A percentile compares a stretch with the other conserved stretches of the same genome.
Conservation (phyloP, 2,888 invertebrate genomes). For the Ethmia dodecea region DNA sequence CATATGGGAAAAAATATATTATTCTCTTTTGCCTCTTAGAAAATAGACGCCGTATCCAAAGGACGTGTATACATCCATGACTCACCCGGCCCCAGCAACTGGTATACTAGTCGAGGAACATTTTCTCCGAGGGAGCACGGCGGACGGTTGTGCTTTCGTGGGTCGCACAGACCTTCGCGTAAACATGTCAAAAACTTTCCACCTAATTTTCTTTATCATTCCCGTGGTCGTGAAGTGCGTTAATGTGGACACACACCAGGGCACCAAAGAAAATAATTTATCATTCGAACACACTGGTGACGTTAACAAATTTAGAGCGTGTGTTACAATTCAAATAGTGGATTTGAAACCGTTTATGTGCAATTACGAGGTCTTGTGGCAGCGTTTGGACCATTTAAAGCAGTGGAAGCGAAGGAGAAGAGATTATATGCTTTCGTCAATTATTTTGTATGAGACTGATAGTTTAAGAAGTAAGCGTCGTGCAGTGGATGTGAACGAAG, state of each 20-base stretch:
- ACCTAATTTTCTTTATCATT: constrained; percentile 36
- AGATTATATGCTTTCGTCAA: constrained; percentile 14
- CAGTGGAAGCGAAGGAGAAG: constrained; percentile 64
- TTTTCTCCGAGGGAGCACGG: constrained; percentile 47
- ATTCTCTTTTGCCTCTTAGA: no score
- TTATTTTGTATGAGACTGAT: constrained; percentile 21
- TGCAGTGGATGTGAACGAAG: constrained; percentile 1
- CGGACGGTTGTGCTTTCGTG: constrained; percentile 44
- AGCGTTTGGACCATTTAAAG: constrained; percentile 44
- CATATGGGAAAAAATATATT: no score
- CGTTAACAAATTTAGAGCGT: no score
- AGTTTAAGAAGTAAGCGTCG: constrained; percentile 16
- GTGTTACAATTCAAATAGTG: constrained; percentile 17
- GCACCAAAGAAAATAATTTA: constrained; percentile 21
- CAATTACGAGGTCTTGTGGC: constrained; percentile 39
- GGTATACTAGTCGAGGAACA: no score
- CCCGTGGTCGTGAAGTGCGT: constrained; percentile 39
- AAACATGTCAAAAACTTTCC: constrained; percentile 40
- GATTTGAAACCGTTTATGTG: constrained; percentile 35
- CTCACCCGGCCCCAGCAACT: no score
- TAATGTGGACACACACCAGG: constrained; percentile 29
- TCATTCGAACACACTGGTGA: constrained; percentile 15
- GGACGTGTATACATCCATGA: no score
- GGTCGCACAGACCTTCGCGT: constrained; percentile 23
- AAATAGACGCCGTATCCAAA: no score